phyloP scores from a whole-genome alignment of 2,797 vertebrate species.

The Anguilla marmorata region DNA sequence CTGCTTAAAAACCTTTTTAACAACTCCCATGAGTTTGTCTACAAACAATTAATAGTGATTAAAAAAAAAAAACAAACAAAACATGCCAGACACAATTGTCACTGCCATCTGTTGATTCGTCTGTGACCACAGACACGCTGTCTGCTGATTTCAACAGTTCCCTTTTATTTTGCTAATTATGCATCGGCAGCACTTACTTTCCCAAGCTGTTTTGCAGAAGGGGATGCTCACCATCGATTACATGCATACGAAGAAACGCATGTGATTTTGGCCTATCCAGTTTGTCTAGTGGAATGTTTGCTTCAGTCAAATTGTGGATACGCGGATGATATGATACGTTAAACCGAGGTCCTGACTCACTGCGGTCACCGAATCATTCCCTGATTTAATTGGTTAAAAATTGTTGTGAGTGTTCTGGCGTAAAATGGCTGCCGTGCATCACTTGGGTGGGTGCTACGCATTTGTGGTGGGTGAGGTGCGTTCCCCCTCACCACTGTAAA shows the following conservation, averaged over 20 bases:
- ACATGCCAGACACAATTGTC: background rate
- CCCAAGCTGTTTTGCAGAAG: background rate
- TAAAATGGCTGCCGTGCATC: too few relatives aligned
- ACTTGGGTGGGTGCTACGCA: too few relatives aligned
- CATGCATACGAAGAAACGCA: background rate
- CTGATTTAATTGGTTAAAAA: too few relatives aligned
- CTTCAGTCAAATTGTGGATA: too few relatives aligned
- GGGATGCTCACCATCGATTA: background rate
- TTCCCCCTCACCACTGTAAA: too few relatives aligned
- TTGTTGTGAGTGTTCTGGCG: too few relatives aligned
- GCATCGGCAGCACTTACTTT: background rate
- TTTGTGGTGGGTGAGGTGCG: too few relatives aligned
- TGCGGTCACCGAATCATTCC: too few relatives aligned
- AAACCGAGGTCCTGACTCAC: too few relatives aligned
- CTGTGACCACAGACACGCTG: background rate
- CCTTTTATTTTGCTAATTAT: background rate
- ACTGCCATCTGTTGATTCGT: background rate
- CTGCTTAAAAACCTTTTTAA: background rate
- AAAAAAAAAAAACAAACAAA: background rate
- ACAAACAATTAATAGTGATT: background rate
- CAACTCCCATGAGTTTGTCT: background rate
- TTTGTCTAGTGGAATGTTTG: background rate
- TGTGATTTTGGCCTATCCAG: background rate
- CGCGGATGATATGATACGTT: too few relatives aligned
- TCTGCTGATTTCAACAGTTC: background rate